phyloP scores from a whole-genome alignment of 2,113 vertebrate genomes.

The Pogona vitticeps region DNA sequence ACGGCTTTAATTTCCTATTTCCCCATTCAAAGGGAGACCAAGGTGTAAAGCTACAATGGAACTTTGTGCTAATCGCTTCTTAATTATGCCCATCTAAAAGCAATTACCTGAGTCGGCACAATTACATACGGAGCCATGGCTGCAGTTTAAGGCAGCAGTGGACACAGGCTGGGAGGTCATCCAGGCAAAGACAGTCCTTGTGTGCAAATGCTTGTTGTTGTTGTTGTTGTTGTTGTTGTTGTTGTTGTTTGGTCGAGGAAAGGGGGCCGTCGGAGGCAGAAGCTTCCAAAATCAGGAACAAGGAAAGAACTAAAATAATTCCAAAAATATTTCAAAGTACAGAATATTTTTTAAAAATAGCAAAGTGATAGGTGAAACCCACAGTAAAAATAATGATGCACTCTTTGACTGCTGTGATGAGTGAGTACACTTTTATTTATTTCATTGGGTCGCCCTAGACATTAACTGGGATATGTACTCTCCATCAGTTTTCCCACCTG shows the following conservation, averaged over 20 bases:
- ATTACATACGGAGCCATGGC: constrained; percentile 75
- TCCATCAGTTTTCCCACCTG: too few species aligned
- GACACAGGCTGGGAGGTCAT: constrained; percentile 61
- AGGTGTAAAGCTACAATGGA: constrained; percentile 79
- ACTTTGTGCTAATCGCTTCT: constrained; percentile 83
- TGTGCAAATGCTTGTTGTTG: not conserved
- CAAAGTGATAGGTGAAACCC: not conserved
- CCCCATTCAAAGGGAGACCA: constrained; percentile 83
- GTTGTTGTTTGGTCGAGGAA: not conserved
- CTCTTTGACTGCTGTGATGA: too few species aligned
- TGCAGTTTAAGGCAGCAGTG: constrained; percentile 70
- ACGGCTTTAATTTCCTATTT: constrained; percentile 84
- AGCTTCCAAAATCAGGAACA: not conserved
- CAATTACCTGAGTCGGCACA: constrained; percentile 82
- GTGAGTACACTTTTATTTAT: too few species aligned
- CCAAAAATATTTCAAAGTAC: not conserved
- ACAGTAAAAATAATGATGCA: not conserved
- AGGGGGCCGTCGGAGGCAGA: not conserved
- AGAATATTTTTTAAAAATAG: not conserved
- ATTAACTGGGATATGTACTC: too few species aligned
- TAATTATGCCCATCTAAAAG: constrained; percentile 85
- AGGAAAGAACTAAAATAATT: not conserved
- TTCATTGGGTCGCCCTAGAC: too few species aligned
- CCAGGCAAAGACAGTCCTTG: constrained; percentile 47
- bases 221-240: too few species aligned